Conservation (phyloP, 1,140 invertebrate genomes). For the Calliphora vicina region DNA sequence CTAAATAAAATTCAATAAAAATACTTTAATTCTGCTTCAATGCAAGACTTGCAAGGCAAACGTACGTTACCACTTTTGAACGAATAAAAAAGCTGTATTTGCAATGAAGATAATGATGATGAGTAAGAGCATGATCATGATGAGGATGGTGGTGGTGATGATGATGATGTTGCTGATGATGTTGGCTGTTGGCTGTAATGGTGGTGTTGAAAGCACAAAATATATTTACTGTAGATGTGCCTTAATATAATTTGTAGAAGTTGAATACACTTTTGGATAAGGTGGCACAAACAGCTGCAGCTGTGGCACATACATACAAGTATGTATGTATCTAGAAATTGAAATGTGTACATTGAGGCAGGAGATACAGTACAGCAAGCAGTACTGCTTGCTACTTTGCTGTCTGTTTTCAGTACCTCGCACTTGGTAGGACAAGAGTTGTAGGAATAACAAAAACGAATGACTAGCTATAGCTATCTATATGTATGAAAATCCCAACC, state of each 20-base stretch:
- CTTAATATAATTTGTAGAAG: background rate
- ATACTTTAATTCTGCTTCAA: slow-evolving; percentile 1
- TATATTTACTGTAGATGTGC: background rate
- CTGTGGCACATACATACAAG: no score
- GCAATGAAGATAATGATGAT: background rate
- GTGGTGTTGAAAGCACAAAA: background rate
- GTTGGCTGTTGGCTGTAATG: background rate
- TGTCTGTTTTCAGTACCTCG: no score
- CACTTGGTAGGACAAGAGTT: background rate
- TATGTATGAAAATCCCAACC: background rate
- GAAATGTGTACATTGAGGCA: background rate
- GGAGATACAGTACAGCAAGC: background rate
- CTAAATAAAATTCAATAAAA: slow-evolving; percentile 32
- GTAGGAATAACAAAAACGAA: background rate
- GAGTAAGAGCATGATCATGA: background rate
- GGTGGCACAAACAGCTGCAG: no score
- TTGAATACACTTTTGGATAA: background rate
- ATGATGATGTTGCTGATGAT: background rate
- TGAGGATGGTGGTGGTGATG: background rate
- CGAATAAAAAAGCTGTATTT: no score
- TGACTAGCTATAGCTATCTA: no score
- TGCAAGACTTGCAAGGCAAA: background rate
- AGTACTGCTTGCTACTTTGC: no score
- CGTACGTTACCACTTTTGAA: background rate
- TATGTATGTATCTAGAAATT: no score